Percentiles rank a stretch among this genome's conserved stretches.
These are phyloP conservation scores for Crepidodera aurea DNA, from an alignment of 2,888 invertebrate genomes.

Conservation along the genomic window DNA sequence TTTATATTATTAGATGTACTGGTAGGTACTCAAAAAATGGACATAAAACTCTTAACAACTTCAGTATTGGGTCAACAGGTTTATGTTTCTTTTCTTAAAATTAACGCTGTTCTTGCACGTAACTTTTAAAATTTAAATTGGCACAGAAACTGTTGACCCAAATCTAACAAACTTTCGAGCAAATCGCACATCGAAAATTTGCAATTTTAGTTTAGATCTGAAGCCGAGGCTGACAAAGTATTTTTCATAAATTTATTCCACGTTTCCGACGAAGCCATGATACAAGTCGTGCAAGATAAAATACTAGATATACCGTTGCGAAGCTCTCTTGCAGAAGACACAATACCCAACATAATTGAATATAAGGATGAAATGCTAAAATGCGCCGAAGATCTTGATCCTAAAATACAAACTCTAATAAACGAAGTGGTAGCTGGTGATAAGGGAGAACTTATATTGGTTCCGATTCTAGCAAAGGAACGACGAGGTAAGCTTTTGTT, in stretches of 20 bases:
- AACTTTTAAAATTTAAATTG: too few species aligned
- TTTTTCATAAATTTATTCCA: constrained; percentile 66
- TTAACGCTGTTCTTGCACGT: too few species aligned
- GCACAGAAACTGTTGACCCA: too few species aligned
- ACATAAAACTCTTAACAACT: too few species aligned
- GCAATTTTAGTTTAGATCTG: constrained; percentile 56
- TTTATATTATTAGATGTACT: too few species aligned
- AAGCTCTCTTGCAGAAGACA: constrained; percentile 56
- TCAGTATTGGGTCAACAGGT: too few species aligned
- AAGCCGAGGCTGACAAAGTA: constrained; percentile 64
- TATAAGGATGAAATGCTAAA: constrained; percentile 57
- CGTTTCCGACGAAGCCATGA: constrained; percentile 67
- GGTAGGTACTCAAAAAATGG: too few species aligned
- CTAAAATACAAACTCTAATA: constrained; percentile 48
- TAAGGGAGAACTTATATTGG: constrained; percentile 42
- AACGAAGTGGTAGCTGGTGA: constrained; percentile 45
- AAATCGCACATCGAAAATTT: too few species aligned
- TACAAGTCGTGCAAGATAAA: constrained; percentile 67
- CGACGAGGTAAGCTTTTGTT: constrained; percentile 40
- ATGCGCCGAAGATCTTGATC: constrained; percentile 46
- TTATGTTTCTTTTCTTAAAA: too few species aligned
- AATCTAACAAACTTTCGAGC: too few species aligned
- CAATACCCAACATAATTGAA: constrained; percentile 54
- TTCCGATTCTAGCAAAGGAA: constrained; percentile 48
- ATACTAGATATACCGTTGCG: constrained; percentile 64